phyloP scores from a whole-genome alignment of 2,888 invertebrate species.

The Drosophila subsilvestris region DNA sequence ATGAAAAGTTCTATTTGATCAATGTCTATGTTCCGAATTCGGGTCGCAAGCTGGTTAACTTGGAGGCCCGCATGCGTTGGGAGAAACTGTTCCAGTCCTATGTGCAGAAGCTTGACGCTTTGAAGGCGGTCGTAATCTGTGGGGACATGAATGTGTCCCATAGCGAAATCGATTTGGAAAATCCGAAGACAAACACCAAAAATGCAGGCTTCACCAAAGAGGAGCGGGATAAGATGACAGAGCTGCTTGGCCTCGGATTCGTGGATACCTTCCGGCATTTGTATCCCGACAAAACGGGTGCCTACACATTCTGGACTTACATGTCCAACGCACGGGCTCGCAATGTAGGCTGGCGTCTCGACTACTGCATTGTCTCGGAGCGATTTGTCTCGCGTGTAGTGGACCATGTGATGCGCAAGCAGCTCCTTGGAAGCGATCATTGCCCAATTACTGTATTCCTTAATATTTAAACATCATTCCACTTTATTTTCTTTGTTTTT shows the following conservation, averaged over 20 bases:
- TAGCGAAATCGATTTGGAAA: constrained; percentile 96
- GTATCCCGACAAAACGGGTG: constrained; percentile 92
- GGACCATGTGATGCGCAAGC: constrained; percentile 92
- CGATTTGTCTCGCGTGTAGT: constrained; percentile 90
- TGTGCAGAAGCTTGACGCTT: constrained; percentile 90
- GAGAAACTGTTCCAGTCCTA: constrained; percentile 92
- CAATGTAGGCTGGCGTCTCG: constrained; percentile 98
- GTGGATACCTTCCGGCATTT: constrained; percentile 94
- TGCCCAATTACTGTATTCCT: constrained; percentile 94
- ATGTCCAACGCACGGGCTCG: constrained; percentile 93
- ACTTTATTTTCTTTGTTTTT: not conserved
- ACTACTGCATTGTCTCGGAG: constrained; percentile 96
- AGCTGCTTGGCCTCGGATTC: constrained; percentile 91
- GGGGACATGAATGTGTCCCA: constrained; percentile 99
- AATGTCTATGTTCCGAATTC: constrained; percentile 98
- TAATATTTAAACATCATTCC: constrained; percentile 83
- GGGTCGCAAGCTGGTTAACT: constrained; percentile 93
- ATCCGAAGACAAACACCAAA: constrained; percentile 96
- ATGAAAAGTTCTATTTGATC: constrained; percentile 94
- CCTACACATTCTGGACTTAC: constrained; percentile 98
- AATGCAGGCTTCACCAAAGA: constrained; percentile 98
- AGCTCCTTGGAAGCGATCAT: constrained; percentile 97
- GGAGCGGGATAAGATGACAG: constrained; percentile 95
- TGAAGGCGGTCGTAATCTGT: constrained; percentile 97
- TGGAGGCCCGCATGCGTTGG: constrained; percentile 95